These are phyloP conservation scores for Zapus hudsonius DNA, from an alignment of 2,113 vertebrate species.

Conservation along the genomic window DNA sequence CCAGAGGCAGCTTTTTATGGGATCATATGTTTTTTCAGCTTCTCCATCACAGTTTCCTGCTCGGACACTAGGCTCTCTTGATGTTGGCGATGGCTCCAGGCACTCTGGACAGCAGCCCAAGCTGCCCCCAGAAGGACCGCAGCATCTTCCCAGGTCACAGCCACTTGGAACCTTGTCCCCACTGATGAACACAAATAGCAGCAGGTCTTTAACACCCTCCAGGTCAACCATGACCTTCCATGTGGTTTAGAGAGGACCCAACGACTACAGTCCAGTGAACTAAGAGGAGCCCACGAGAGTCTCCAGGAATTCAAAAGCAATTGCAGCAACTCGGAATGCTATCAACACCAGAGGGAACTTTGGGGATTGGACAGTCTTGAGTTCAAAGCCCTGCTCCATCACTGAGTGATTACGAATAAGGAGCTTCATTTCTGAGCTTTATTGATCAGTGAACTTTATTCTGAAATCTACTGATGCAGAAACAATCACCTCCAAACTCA, in stretches of 20 bases:
- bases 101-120: conserved; percentile 70
- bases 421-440: not conserved
- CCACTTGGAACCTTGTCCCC: conserved; percentile 73
- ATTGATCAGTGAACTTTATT: not conserved
- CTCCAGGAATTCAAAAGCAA: conserved; percentile 76
- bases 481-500: too few species aligned
- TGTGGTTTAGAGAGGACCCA: conserved; percentile 70
- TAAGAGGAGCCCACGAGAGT: conserved; percentile 66
- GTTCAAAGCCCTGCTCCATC: not conserved
- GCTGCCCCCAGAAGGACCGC: conserved; percentile 67
- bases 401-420: not conserved
- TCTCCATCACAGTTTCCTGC: conserved; percentile 77
- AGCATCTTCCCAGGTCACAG: conserved; percentile 76
- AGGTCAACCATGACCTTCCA: conserved; percentile 80
- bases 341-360: not conserved
- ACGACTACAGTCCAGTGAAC: not conserved
- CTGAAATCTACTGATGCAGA: too few species aligned
- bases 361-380: not conserved
- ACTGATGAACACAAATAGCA: conserved; percentile 64
- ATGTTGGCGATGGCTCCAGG: conserved; percentile 68
- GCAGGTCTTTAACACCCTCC: conserved; percentile 77
- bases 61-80: conserved; percentile 76
- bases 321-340: conserved; percentile 60
- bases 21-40: conserved; percentile 78
- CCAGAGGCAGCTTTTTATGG: conserved; percentile 69